phyloP scores from a whole-genome alignment of 2,113 vertebrate species.

The Callocephalon fimbriatum region DNA sequence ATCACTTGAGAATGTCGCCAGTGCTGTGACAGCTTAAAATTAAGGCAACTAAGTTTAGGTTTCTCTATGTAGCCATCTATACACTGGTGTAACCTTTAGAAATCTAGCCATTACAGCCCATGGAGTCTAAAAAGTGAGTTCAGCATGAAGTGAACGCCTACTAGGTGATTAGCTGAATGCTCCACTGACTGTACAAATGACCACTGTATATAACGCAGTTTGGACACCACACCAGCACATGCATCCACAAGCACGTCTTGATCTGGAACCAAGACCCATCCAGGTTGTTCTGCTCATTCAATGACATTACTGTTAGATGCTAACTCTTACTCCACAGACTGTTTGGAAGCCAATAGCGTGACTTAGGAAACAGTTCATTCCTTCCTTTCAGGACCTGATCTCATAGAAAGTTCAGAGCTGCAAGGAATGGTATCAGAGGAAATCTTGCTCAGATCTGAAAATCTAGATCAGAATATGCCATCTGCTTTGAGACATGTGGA shows the following conservation, averaged over 20 bases:
- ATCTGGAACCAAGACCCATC: neutral
- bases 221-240: neutral
- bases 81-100: neutral
- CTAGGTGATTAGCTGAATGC: neutral
- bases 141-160: neutral
- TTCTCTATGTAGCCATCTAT: neutral
- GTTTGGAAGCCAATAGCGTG: neutral
- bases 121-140: neutral
- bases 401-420: neutral
- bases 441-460: neutral
- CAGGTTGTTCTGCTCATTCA: neutral
- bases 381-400: neutral
- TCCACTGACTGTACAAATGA: neutral
- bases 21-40: neutral
- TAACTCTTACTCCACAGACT: neutral
- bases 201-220: fast-evolving
- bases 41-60: neutral
- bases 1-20: neutral
- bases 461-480: neutral
- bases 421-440: neutral
- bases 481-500: neutral
- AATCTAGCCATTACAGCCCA: neutral
- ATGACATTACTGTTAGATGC: neutral
- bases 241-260: neutral
- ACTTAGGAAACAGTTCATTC: neutral